Conservation (phyloP, 2,797 vertebrate species). For the Pterois miles region DNA sequence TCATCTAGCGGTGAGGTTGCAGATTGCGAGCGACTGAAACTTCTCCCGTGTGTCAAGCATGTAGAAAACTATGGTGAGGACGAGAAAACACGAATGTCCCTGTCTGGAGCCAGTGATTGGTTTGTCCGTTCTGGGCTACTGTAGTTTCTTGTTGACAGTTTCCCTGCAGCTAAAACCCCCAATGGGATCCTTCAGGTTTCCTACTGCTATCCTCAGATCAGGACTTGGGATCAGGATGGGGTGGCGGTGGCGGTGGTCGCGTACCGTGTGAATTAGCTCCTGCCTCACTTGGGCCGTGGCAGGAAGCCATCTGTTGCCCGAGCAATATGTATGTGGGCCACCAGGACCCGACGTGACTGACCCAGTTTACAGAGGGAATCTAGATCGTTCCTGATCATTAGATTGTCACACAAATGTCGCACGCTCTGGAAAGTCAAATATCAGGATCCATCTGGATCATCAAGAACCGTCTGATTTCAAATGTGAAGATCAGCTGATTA, state of each 20-base stretch:
- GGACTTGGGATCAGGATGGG: background rate
- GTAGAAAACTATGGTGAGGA: too few species aligned
- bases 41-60: too few species aligned
- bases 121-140: too few species aligned
- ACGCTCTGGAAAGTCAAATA: background rate
- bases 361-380: slow-evolving; percentile 57
- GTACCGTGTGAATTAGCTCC: background rate
- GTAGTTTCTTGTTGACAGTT: background rate
- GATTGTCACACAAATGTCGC: slow-evolving; percentile 7
- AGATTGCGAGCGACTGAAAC: too few species aligned
- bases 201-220: background rate
- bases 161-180: background rate
- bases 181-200: background rate
- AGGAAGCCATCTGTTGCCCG: slow-evolving; percentile 29
- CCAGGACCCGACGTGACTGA: slow-evolving; percentile 39
- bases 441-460: background rate
- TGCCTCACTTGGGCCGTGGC: slow-evolving; percentile 15
- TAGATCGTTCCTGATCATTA: slow-evolving; percentile 45
- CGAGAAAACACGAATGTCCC: too few species aligned
- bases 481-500: background rate
- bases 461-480: background rate
- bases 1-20: too few species aligned
- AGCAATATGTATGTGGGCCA: slow-evolving; percentile 37
- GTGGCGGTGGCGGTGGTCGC: background rate
- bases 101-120: too few species aligned